Evolutionary conservation across 2,888 invertebrate genomes (phyloP).

Genomic region (Trissoscelio sp.): DNA sequence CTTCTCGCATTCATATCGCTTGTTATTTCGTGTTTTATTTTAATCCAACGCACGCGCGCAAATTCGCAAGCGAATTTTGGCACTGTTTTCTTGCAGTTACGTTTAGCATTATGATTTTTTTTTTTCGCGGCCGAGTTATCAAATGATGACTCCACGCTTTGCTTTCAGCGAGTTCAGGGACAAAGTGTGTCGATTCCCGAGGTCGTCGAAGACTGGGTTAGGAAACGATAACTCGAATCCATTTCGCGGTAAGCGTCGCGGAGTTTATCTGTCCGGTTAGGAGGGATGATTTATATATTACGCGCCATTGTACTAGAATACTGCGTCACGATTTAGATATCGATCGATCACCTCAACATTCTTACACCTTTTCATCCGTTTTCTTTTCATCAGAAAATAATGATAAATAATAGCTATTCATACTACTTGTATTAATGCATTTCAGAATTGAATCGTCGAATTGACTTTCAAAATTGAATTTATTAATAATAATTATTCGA

Average conservation of each 20-base stretch:
- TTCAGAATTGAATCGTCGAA: too few species aligned
- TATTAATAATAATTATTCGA: too few species aligned
- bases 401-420: conserved; percentile 5
- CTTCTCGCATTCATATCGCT: neutral
- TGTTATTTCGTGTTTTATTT: too few species aligned
- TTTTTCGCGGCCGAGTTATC: conserved; percentile 47
- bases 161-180: conserved; percentile 67
- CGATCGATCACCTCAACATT: conserved; percentile 62
- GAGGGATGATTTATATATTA: conserved; percentile 66
- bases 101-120: neutral
- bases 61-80: too few species aligned
- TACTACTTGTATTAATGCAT: too few species aligned
- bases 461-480: too few species aligned
- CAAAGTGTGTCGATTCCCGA: conserved; percentile 54
- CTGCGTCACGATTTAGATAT: conserved; percentile 64
- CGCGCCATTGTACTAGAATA: conserved; percentile 43
- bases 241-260: conserved; percentile 54
- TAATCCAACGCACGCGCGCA: too few species aligned
- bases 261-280: conserved; percentile 51
- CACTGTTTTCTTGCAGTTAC: too few species aligned
- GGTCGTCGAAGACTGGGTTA: conserved; percentile 66
- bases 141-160: conserved; percentile 54
- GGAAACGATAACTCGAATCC: conserved; percentile 69
- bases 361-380: conserved; percentile 39
- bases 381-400: conserved; percentile 21